These are phyloP conservation scores for Lacerta bilineata DNA, from an alignment of 2,797 vertebrate genomes.

Conservation along the genomic window DNA sequence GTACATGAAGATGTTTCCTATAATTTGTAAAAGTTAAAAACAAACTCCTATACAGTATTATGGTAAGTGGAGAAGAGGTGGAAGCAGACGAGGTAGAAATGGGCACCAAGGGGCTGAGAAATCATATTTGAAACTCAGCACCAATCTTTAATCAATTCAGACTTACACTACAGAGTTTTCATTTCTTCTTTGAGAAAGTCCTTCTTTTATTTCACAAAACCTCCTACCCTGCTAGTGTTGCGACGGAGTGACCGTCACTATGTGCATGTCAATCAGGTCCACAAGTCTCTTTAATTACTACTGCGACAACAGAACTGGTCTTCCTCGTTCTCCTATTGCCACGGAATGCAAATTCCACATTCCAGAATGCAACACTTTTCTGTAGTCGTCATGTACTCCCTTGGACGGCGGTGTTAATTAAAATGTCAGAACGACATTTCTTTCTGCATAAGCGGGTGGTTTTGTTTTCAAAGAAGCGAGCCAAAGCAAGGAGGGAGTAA, in stretches of 20 bases:
- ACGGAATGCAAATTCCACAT: slow-evolving; percentile 48
- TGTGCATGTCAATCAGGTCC: neutral
- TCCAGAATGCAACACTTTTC: slow-evolving; percentile 44
- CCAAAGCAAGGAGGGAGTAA: slow-evolving; percentile 53
- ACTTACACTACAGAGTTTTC: neutral
- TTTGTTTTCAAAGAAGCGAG: slow-evolving; percentile 57
- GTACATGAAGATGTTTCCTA: neutral
- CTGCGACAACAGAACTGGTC: slow-evolving; percentile 5
- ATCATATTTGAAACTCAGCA: neutral
- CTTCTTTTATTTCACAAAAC: slow-evolving; percentile 13
- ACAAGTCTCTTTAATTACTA: slow-evolving; percentile 30
- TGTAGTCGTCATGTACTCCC: slow-evolving; percentile 35
- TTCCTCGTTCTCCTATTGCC: slow-evolving; percentile 35
- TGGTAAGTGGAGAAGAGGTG: neutral
- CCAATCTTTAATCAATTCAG: neutral
- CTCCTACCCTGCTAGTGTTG: neutral
- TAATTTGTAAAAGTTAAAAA: neutral
- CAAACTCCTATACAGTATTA: neutral
- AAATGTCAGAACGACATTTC: slow-evolving; percentile 63
- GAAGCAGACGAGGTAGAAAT: too few relatives aligned
- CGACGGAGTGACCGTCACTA: neutral
- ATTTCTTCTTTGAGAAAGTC: neutral
- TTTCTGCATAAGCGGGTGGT: slow-evolving; percentile 39
- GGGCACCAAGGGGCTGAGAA: neutral
- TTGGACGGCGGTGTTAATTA: slow-evolving; percentile 66